These are phyloP conservation scores for Elanoides forficatus DNA, from an alignment of 2,113 vertebrate genomes.

Conservation along the genomic window DNA sequence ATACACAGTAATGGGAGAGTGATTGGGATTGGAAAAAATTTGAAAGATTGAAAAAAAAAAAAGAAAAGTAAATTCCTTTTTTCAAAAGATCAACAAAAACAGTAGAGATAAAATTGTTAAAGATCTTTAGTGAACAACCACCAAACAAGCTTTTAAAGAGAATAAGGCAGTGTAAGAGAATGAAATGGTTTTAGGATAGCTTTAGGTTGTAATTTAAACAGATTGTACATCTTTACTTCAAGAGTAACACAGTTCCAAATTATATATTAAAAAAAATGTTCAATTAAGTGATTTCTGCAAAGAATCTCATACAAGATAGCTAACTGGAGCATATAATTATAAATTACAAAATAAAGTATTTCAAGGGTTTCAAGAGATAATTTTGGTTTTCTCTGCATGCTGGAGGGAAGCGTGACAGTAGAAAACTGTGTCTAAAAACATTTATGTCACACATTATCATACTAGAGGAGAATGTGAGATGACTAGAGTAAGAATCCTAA, in stretches of 20 bases:
- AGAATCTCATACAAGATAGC: not conserved
- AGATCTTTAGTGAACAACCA: not conserved
- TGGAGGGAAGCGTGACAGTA: not conserved
- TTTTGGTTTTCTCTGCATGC: not conserved
- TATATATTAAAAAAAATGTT: not conserved
- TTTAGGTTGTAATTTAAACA: not conserved
- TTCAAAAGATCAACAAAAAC: not conserved
- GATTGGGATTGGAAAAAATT: not conserved
- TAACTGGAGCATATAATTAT: not conserved
- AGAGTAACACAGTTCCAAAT: not conserved
- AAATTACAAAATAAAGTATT: not conserved
- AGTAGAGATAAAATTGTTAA: not conserved
- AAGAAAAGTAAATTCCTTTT: not conserved
- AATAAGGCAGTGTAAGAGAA: not conserved
- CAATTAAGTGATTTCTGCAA: not conserved
- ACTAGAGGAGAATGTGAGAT: not conserved
- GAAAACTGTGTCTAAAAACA: not conserved
- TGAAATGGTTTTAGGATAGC: not conserved
- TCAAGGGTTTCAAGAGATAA: not conserved
- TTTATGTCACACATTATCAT: not conserved
- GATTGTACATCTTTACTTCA: not conserved
- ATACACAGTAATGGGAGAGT: not conserved
- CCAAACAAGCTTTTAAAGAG: not conserved
- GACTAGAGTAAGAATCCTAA: not conserved
- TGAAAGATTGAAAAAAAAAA: not conserved